Base-by-base conservation (phyloP, 2,113 vertebrate genomes). In the Brienomyrus brachyistius region DNA sequence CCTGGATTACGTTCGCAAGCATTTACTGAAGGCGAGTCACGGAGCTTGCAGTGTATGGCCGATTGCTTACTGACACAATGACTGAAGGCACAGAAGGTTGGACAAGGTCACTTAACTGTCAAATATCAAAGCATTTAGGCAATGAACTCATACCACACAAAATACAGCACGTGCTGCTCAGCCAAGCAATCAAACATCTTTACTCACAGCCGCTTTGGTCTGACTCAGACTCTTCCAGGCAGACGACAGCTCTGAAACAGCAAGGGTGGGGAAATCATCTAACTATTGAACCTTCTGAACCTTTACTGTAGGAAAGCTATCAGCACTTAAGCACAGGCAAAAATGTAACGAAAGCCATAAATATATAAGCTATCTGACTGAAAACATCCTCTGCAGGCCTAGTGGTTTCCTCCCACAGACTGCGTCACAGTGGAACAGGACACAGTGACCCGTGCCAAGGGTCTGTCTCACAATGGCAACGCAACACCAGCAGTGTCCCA, bases 181-280 rank as follows among this genome's bases (percentile, higher is more conserved):
- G 74, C 74, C 62, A 70, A 70, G 62, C 62, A 70, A 70, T 80
- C 35, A 40, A 43, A 80, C 35, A 89, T 8, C 23, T 88, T 87
- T 94, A 98, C 98, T 98, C 96, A 99, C 98, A 94, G 97, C 96
- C 96, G 97, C 95, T 95, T 98, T 98, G 94, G 96, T 97, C 93
- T 98, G 97, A 93, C 95, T 94, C 93, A 97, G 95, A 94, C 94
- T 93, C 94, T 96, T 95, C 98, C 97, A 97, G 93, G 95, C 94
- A 95, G 95, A 91, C 90, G 95, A 95, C 91, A 95, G 91, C 92
- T 97, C 97, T 98, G 94, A 90, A 87, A 82, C 17, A 90, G 90
- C 50, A 51, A 91, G 56, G 91, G 91, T 88, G 90, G 84, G 47
- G 86, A 52, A 83, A 43, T 35, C 74, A 43, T 40, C 31, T 40